Evolutionary conservation across 2,113 vertebrate genomes (phyloP).

Genomic region (Amphiprion ocellaris): DNA sequence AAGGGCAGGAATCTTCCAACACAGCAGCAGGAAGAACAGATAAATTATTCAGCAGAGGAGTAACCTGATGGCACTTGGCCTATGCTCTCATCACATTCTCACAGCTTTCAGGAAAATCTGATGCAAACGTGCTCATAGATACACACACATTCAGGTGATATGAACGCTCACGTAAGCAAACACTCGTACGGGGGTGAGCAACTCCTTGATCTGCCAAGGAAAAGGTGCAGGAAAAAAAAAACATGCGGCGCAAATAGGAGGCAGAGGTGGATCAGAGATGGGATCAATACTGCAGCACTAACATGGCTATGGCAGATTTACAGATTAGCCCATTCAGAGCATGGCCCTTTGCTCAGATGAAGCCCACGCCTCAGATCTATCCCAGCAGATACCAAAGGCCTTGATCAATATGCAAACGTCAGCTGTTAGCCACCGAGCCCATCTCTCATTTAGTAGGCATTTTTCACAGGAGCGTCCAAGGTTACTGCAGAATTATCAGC

Average conservation of each 20-base stretch:
- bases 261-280: conserved; percentile 59
- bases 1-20: conserved; percentile 66
- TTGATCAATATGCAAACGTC: conserved; percentile 73
- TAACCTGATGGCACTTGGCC: conserved; percentile 44
- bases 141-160: conserved; percentile 4
- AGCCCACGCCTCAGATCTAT: conserved; percentile 42
- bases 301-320: conserved; percentile 75
- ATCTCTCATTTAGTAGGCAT: conserved; percentile 48
- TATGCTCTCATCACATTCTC: conserved; percentile 36
- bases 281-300: conserved; percentile 75
- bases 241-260: conserved; percentile 62
- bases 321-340: conserved; percentile 69
- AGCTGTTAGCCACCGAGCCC: conserved; percentile 48
- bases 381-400: conserved; percentile 40
- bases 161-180: background rate
- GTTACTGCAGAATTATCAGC: conserved; percentile 64
- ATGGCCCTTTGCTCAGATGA: conserved; percentile 9
- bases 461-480: conserved; percentile 65
- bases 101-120: conserved; percentile 3
- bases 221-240: conserved; percentile 17
- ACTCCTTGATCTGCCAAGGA: conserved; percentile 34
- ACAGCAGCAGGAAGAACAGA: conserved; percentile 54
- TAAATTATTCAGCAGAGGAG: conserved; percentile 73
- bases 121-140: conserved; percentile 4
- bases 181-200: background rate